Evolutionary conservation across 2,888 invertebrate genomes (phyloP), one percentile per base, ranked within the genome.

Genomic region (Ommatoiulus sabulosus): DNA sequence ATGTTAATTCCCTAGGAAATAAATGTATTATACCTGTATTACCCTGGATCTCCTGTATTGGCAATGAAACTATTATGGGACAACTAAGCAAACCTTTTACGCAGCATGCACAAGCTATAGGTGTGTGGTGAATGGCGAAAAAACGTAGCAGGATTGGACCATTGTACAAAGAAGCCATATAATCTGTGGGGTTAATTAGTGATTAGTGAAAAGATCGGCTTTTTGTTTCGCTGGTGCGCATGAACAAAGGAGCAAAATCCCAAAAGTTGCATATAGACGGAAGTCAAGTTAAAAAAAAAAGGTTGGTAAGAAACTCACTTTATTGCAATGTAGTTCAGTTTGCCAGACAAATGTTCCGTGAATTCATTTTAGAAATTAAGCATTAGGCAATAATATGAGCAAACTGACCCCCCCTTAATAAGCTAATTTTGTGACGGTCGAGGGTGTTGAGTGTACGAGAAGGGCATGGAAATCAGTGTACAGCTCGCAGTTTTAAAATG

Each of bases 11-110:
- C 80, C 35, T 12, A 80, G 35, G 80, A 24, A 35, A 80, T 80
- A 80, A 80, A 80, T 12, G 35, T 80, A 80, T 80, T 35, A 80
- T 35, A 80, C 80, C 80, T 80, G 80, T 20, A 80, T 80, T 35
- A 35, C 15, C 35, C 1, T 35, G 80, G 80, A 80, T 80, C 24
- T 35, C 35, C 35, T 12, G 35, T 20, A 35, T 24, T 12, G 12
- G 10, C 80, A 10, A 35, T 35, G 15, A 35, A 80, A 35, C 80
- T 35, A 80, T 80, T 80, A 80, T 35, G 10, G 72, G 8, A 80
- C 35, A 35, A 80, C 80, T 35, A 80, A 80, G 80, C 24, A 80
- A 80, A 80, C 80, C 15, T 35, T 10, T 35, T 24, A 72, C 80
- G 7, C 12, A 80, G 24, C 35, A n/a, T n/a, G n/a, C 35, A 20